Percentiles rank a stretch among this genome's conserved stretches.
Conservation (phyloP, 2,888 invertebrate species). For the Campoplex nolae region DNA sequence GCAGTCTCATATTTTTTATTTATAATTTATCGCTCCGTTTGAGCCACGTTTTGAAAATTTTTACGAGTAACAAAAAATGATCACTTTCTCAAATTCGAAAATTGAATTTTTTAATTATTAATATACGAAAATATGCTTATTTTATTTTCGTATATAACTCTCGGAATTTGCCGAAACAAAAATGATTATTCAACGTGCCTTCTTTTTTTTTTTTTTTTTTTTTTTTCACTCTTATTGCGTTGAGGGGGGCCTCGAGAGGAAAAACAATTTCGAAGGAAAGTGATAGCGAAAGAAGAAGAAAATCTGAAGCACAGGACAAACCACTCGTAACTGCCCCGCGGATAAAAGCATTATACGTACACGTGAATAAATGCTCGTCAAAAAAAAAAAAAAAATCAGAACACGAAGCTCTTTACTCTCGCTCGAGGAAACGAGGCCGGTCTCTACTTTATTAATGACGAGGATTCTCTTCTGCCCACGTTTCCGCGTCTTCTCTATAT, state of each 20-base stretch:
- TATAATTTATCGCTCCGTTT: background rate
- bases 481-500: slow-evolving; percentile 49
- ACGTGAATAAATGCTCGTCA: slow-evolving; percentile 43
- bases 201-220: too few relatives aligned
- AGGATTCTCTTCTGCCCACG: slow-evolving; percentile 57
- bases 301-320: slow-evolving; percentile 47
- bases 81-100: too few relatives aligned
- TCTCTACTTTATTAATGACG: slow-evolving; percentile 73
- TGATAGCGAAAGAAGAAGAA: slow-evolving; percentile 8
- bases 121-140: background rate
- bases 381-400: slow-evolving; percentile 58
- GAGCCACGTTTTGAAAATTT: background rate
- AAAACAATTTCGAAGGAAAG: slow-evolving; percentile 5
- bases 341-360: slow-evolving; percentile 43
- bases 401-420: slow-evolving; percentile 54
- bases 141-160: background rate
- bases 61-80: too few relatives aligned
- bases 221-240: background rate
- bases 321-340: slow-evolving; percentile 59
- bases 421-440: slow-evolving; percentile 66
- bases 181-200: background rate
- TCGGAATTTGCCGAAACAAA: background rate
- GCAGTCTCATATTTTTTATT: too few relatives aligned
- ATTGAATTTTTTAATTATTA: background rate
- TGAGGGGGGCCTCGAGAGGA: background rate